Percentiles rank a stretch among this genome's conserved stretches.
phyloP scores from a whole-genome alignment of 2,113 vertebrate species.

The Bufo bufo region DNA sequence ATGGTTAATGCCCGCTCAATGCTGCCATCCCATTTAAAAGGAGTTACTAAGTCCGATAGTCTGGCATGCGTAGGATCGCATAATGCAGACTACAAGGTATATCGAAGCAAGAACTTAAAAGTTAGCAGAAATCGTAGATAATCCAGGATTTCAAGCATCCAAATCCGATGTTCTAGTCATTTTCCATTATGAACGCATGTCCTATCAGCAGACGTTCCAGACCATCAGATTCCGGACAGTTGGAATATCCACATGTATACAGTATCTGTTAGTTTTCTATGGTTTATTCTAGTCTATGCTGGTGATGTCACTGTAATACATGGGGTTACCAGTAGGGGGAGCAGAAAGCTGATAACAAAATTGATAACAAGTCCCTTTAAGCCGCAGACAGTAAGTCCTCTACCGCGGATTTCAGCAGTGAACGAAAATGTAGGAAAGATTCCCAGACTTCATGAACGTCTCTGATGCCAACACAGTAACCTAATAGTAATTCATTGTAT shows the following conservation, averaged over 20 bases:
- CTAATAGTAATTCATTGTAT: background rate
- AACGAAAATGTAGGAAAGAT: too few species aligned
- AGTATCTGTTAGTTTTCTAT: too few species aligned
- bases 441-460: background rate
- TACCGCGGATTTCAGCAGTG: background rate
- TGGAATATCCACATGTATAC: too few species aligned
- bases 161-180: background rate
- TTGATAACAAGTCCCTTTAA: conserved; percentile 6
- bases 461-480: background rate
- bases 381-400: background rate
- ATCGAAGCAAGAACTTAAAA: background rate
- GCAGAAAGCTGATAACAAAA: conserved; percentile 4
- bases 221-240: background rate
- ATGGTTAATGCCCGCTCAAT: too few species aligned
- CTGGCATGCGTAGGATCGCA: background rate
- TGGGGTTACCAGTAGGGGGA: conserved; percentile 16
- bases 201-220: background rate
- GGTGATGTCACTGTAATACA: conserved; percentile 8
- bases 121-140: background rate
- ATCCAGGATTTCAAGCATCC: background rate
- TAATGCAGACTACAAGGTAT: background rate
- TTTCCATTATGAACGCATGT: background rate
- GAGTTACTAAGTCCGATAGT: background rate
- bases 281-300: background rate
- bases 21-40: too few species aligned